A percentile compares a stretch with the other conserved stretches of the same genome.
These are phyloP conservation scores for Antennarius striatus DNA, from an alignment of 2,113 vertebrate genomes.

Conservation along the genomic window DNA sequence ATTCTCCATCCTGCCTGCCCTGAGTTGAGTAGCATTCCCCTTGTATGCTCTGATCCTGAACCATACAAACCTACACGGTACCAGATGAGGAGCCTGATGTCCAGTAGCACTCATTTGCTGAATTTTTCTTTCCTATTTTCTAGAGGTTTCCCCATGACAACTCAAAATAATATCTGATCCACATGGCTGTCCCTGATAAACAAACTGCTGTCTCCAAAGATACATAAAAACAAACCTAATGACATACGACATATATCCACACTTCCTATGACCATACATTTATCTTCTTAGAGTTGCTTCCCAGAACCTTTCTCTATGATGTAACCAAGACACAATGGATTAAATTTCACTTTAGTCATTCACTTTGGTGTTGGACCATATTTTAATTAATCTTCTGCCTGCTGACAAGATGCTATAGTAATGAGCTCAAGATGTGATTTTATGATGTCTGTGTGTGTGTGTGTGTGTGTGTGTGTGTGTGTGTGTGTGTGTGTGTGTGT, in stretches of 20 bases:
- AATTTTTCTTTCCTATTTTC: too few species aligned
- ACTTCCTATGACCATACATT: too few species aligned
- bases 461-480: slow-evolving; percentile 7
- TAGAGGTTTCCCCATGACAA: not conserved
- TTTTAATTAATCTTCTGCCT: slow-evolving; percentile 56
- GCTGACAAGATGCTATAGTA: slow-evolving; percentile 61
- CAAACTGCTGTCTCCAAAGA: not conserved
- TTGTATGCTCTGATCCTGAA: not conserved
- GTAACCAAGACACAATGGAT: not conserved
- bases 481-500: not conserved
- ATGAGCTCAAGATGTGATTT: slow-evolving; percentile 61
- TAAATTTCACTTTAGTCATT: too few species aligned
- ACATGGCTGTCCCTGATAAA: too few species aligned
- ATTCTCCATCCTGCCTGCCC: too few species aligned
- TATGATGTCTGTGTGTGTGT: slow-evolving; percentile 12
- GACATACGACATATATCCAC: too few species aligned
- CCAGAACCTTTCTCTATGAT: too few species aligned
- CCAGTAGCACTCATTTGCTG: not conserved
- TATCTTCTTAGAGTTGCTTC: not conserved
- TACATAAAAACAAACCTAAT: too few species aligned
- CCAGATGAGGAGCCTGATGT: not conserved
- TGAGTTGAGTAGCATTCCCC: too few species aligned
- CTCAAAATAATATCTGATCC: too few species aligned
- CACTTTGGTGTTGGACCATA: slow-evolving; percentile 38
- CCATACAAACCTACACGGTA: not conserved